Evolutionary conservation across 2,888 invertebrate genomes (phyloP), one percentile per base, ranked within the genome.

Genomic region (Melieria picta): DNA sequence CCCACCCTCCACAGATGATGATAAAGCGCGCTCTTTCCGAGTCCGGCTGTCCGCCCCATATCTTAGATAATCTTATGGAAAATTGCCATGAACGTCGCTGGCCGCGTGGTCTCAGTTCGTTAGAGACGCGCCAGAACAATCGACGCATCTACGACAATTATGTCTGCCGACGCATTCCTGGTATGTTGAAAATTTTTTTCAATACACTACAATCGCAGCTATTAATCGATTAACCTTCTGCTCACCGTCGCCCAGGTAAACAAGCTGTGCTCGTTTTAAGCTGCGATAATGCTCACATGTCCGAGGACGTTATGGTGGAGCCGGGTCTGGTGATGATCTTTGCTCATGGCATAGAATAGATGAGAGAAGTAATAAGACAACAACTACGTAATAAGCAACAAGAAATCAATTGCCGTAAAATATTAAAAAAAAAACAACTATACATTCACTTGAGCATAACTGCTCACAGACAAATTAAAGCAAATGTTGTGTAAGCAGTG

Each of bases 281-380:
- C 74, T 97, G 97, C 86, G 98, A 98, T 88, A 98, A 98, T 86
- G 90, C 92, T 4, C 98, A 98, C 85, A 97, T 98, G 90, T 93
- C 95, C 71, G 96, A 96, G 76, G 97, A 98, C 81, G 95, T 98
- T 91, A 96, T 98, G 91, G 91, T 96, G 56, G 97, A 97, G 80
- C 98, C 98, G 0, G 98, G 98, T 2, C 90, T 98, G 77, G 97
- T 98, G 66, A 97, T 98, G 97, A 98, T 98, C 83, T 98, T 98
- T 88, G 98, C 98, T 74, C 98, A 98, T 87, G 98, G 98, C 75
- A 96, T 98, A 79, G 95, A 95, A 87, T 94, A 57, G 63, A 69
- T 56, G 10, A 7, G 9, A 11, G 11, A n/a, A 52, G 13, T 52
- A 52, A 52, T 52, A 52, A 52, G 11, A 52, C 13, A 7, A 52